A percentile compares a stretch with the other conserved stretches of the same genome.
Evolutionary conservation across 2,113 vertebrate species (phyloP).

Genomic region (Oryzias curvinotus): DNA sequence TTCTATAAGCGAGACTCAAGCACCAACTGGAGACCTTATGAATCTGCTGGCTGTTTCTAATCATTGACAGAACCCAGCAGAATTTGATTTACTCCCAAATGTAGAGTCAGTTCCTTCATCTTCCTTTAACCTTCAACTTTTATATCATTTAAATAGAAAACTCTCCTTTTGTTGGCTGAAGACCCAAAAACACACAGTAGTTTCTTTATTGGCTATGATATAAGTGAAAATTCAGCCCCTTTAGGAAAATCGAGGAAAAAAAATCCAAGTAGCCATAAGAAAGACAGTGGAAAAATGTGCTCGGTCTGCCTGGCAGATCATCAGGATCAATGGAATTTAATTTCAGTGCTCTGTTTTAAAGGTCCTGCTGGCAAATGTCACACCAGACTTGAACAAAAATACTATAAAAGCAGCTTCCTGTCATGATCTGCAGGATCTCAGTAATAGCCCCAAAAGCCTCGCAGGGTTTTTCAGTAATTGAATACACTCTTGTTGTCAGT

Average conservation of each 20-base stretch:
- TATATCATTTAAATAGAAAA: conserved; percentile 12
- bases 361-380: conserved; percentile 2
- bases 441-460: neutral
- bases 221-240: conserved; percentile 19
- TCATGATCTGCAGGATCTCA: neutral
- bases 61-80: conserved; percentile 17
- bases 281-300: conserved; percentile 33
- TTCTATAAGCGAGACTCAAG: conserved; percentile 6
- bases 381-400: conserved; percentile 6
- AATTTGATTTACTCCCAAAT: conserved; percentile 41
- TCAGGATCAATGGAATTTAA: conserved; percentile 44
- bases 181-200: conserved; percentile 49
- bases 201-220: conserved; percentile 35
- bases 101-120: conserved; percentile 7
- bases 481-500: neutral
- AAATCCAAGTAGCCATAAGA: conserved; percentile 16
- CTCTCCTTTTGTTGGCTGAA: conserved; percentile 30
- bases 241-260: conserved; percentile 1
- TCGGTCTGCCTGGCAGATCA: conserved; percentile 39
- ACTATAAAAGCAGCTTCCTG: conserved; percentile 20
- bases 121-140: too few relatives aligned
- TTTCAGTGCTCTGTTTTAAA: conserved; percentile 16
- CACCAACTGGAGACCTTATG: neutral
- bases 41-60: conserved; percentile 19
- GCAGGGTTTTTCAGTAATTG: neutral